Percentiles rank a stretch among this genome's conserved stretches.
These are phyloP conservation scores for Geothlypis trichas DNA, from an alignment of 2,113 vertebrate genomes.

Conservation along the genomic window DNA sequence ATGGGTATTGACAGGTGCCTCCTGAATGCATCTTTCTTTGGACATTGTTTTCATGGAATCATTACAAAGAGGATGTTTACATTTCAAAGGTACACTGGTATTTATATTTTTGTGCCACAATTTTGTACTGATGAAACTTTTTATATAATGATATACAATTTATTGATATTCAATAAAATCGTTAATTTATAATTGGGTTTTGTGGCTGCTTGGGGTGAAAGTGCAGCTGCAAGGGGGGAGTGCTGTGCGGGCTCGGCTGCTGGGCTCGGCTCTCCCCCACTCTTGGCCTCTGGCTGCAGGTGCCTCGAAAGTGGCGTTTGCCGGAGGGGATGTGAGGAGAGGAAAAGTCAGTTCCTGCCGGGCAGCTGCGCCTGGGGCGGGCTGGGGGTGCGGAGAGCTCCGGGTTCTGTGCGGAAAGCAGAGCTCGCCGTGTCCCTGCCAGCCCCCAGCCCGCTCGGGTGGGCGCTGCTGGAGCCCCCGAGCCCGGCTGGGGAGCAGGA, in stretches of 20 bases:
- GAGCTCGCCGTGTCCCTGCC: not conserved
- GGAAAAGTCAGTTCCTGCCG: not conserved
- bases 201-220: not conserved
- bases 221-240: fast-evolving
- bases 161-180: slow-evolving; percentile 86
- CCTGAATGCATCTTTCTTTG: slow-evolving; percentile 74
- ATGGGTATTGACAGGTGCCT: slow-evolving; percentile 78
- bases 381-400: fast-evolving
- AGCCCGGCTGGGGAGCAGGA: fast-evolving
- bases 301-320: fast-evolving
- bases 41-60: slow-evolving; percentile 72
- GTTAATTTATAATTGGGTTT: slow-evolving; percentile 77
- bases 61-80: slow-evolving; percentile 83
- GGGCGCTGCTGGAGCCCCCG: not conserved
- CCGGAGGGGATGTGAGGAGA: not conserved
- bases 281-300: not conserved
- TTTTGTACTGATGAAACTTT: slow-evolving; percentile 83
- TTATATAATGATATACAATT: slow-evolving; percentile 83
- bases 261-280: not conserved
- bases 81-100: slow-evolving; percentile 90
- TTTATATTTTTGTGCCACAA: slow-evolving; percentile 83
- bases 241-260: fast-evolving
- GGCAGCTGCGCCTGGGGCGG: not conserved
- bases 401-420: fast-evolving
- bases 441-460: fast-evolving